Evolutionary conservation across 35 echinoderm and acorn worm species (phyloP), one percentile per base, ranked within the genome.

Genomic region (Hemicentrotus pulcherrimus): DNA sequence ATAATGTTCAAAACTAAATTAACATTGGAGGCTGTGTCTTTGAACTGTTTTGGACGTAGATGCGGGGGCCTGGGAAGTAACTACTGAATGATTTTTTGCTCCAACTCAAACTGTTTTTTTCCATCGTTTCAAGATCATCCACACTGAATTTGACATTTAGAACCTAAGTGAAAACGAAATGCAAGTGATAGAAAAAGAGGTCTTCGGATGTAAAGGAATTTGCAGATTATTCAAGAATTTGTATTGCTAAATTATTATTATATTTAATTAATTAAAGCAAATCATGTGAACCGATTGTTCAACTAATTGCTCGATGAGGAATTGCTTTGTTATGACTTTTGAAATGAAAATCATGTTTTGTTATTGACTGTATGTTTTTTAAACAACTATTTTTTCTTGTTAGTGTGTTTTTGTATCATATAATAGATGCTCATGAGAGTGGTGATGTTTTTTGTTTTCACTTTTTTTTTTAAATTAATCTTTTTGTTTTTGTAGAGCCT

Each of bases 331-430:
- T 70, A 30, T 78, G 65, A 78, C 65, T 78, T 78, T 78, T 78
- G 7, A 78, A 78, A 78, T 78, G 22, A 78, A 90, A 47, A 90
- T 90, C 87, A 16, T 35, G 88, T 90, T 90, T 90, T 90, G 88
- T 90, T 14, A 30, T 41, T 90, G 88, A 90, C 88, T 90, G 88
- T 90, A 86, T 86, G 88, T 90, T 90, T 90, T 90, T 90, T 90
- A 90, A 90, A 90, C 32, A 90, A 90, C 18, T 90, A 33, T 90
- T 90, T 90, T 35, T 90, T 31, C 24, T 35, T 32, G 11, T 90
- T 90, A 47, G 88, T 90, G 88, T 90, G 88, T 90, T 90, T 55
- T 90, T 90, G 88, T 90, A 90, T 90, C 32, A 90, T 90, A 90
- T 90, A 12, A 90, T 33, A 90, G 61, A 89, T 89, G 19, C 46